Base-by-base conservation (phyloP, 2,888 invertebrate species). In the Cyrtodaria siliqua region DNA sequence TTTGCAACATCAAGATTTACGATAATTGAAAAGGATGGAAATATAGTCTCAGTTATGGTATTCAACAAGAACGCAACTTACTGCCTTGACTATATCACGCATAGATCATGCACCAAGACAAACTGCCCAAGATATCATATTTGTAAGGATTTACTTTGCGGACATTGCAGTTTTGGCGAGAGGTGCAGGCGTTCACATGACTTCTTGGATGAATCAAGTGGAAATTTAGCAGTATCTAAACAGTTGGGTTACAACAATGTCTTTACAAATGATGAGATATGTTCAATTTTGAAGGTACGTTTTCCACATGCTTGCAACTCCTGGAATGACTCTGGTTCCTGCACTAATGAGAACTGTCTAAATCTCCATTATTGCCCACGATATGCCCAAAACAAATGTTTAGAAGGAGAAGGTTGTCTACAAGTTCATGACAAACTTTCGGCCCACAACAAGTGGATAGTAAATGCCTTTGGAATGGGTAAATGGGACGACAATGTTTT, bases 321-420 rank as follows among this genome's bases (percentile, higher is more conserved):
- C 14, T 79, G 79, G 79, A 70, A 60, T 53, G 56, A 66, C 0
- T 44, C 55, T 20, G 68, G 57, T 9, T 12, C 14, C 16, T 84
- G 84, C 61, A 29, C 23, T 3, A 52, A 71, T 12, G 14, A 12
- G 12, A 44, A 52, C 9, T 82, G 84, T 49, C 18, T 42, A 20
- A 55, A 70, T n/a, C 74, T 84, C 27, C 84, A 84, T 52, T 42
- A 82, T n/a, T 84, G 84, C 64, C 70, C 70, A 53, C 70, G 78
- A 18, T 78, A 66, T 53, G 33, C 80, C 2, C 67, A 59, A 49
- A 78, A 78, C 2, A 57, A 74, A 18, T 84, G 84, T 47, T 53
- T 70, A 18, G 56, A 70, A 33, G 77, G 59, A 20, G 55, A 23
- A 18, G 59, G 20, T 2, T 84, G 84, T 52, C 12, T 38, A 0